Evolutionary conservation across 2,113 vertebrate species (phyloP), one percentile per base, ranked within the genome.

Genomic region (Sebastes fasciatus): DNA sequence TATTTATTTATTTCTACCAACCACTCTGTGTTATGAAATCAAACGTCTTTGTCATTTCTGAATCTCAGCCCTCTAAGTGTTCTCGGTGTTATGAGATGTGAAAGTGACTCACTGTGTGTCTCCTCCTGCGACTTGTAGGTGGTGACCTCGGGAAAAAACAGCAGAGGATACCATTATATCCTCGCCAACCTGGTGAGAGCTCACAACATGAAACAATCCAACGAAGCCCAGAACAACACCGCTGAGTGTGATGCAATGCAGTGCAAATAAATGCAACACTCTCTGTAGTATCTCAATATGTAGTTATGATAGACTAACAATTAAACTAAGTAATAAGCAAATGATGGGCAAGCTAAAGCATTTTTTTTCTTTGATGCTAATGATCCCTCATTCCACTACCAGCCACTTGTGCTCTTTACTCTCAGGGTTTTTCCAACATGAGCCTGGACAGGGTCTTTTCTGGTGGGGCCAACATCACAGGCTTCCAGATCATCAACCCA

Each of bases 131-230:
- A 66, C 90, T 71, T 86, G 84, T 95, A 99, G 98, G 97, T 98
- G 88, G 97, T 97, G 92, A 95, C 94, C 93, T 96, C 98, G 0
- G 98, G 97, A 75, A 99, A 99, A 91, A 98, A 99, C 94, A 96
- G 96, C 77, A 95, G 97, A 96, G 98, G 98, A 90, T 99, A 98
- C 94, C 98, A 99, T 94, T 99, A 99, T 91, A 98, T 99, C 95
- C 95, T 99, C 60, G 98, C 98, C 91, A 99, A 99, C 93, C 96
- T 99, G 98, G 98, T 99, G 96, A 98, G 97, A 75, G 66, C 78
- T 79, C 1, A 3, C 69, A 84, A 70, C 60, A 82, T 73, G 61
- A 74, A 74, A 85, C 67, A 80, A 52, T 68, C 46, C 62, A 75
- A 83, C 74, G 72, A 75, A 75, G 54, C 5, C 4, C 45, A 14